Conservation (phyloP, 2,113 vertebrate species). For the Thalassoma bifasciatum region DNA sequence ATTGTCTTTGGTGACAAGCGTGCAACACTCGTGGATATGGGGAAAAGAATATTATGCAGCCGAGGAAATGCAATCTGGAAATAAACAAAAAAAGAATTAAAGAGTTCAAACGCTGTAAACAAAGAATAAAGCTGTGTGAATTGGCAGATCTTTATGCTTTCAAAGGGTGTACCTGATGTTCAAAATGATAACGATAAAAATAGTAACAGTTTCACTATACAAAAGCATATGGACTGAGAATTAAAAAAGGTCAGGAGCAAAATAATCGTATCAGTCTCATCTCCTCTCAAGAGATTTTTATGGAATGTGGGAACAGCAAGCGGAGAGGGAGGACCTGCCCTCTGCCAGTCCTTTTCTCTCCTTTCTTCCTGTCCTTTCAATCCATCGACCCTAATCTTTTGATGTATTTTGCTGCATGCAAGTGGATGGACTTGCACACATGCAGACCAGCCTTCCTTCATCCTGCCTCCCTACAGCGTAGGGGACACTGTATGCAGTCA, state of each 20-base stretch:
- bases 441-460: constrained; percentile 11
- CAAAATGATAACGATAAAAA: not conserved
- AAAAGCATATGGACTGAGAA: constrained; percentile 12
- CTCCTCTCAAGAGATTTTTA: constrained; percentile 64
- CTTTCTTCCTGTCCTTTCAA: constrained; percentile 56
- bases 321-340: constrained; percentile 62
- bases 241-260: not conserved
- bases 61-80: not conserved
- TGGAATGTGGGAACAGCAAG: constrained; percentile 75
- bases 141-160: not conserved
- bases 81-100: not conserved
- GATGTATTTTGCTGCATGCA: constrained; percentile 37
- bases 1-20: not conserved
- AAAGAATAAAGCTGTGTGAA: not conserved
- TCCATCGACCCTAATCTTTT: constrained; percentile 45
- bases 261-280: constrained; percentile 72
- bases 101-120: not conserved
- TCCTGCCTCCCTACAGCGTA: constrained; percentile 34
- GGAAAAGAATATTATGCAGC: not conserved
- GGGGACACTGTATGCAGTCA: constrained; percentile 20
- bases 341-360: constrained; percentile 59
- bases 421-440: constrained; percentile 31
- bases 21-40: not conserved
- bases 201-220: not conserved
- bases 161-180: not conserved